Evolutionary conservation across 2,797 vertebrate species (phyloP).

Genomic region (Etheostoma nigrum): DNA sequence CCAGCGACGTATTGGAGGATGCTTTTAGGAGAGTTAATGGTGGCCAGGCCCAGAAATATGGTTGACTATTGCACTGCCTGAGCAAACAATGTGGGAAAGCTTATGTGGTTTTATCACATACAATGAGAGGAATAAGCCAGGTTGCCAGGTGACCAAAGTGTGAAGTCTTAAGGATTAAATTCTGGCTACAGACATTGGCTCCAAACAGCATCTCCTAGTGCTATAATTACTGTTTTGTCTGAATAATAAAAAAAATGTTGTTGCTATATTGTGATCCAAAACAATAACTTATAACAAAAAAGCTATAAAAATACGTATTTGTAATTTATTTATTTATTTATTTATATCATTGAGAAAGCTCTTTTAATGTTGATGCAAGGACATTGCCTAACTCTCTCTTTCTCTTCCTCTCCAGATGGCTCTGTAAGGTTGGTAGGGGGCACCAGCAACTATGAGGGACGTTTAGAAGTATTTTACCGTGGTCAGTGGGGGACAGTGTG

Average conservation of each 20-base stretch:
- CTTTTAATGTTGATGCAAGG: neutral
- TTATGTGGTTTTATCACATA: neutral
- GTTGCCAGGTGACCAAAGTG: neutral
- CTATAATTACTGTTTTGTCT: neutral
- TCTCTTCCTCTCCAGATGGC: constrained; percentile 85
- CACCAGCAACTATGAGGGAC: constrained; percentile 87
- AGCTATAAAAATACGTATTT: neutral
- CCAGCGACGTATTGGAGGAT: no score
- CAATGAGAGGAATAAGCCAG: neutral
- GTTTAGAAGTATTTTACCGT: constrained; percentile 90
- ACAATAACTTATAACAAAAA: neutral
- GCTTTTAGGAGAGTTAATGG: neutral
- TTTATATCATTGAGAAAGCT: no score
- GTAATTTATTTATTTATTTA: no score
- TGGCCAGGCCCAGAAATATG: neutral
- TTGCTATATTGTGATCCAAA: neutral
- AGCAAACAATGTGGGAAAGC: constrained; percentile 7
- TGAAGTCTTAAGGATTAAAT: constrained; percentile 4
- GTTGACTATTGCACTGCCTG: neutral
- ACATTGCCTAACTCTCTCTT: neutral
- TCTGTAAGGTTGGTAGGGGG: constrained; percentile 88
- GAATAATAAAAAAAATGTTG: neutral
- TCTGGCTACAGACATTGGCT: neutral
- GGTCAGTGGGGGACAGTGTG: constrained; percentile 96
- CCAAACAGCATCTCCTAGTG: neutral